Percentiles rank a stretch among this genome's conserved stretches.
Conservation (phyloP, 2,888 invertebrate genomes). For the Drosophila diplacantha region DNA sequence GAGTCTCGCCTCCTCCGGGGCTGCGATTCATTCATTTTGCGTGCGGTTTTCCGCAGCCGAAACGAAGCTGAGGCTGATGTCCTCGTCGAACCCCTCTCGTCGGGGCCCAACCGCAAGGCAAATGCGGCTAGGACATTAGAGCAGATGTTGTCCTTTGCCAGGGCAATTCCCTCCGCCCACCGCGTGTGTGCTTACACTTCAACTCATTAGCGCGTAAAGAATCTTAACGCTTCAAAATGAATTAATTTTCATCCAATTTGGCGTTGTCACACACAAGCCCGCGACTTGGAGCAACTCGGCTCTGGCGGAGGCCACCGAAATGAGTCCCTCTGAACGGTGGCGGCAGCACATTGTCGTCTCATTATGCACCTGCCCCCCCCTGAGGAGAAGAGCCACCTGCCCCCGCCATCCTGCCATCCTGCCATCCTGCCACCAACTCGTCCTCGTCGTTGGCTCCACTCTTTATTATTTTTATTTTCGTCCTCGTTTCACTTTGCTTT, state of each 20-base stretch:
- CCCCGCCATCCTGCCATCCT: neutral
- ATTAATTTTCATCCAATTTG: slow-evolving; percentile 71
- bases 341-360: slow-evolving; percentile 39
- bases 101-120: slow-evolving; percentile 18
- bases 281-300: slow-evolving; percentile 10
- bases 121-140: slow-evolving; percentile 34
- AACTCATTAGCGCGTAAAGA: slow-evolving; percentile 68
- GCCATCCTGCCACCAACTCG: no score
- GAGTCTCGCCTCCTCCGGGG: no score
- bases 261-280: slow-evolving; percentile 46
- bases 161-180: no score
- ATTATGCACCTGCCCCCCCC: slow-evolving; percentile 60
- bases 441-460: slow-evolving; percentile 18
- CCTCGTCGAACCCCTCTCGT: neutral
- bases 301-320: slow-evolving; percentile 13
- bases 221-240: slow-evolving; percentile 71
- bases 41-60: slow-evolving; percentile 25
- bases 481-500: slow-evolving; percentile 19
- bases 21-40: slow-evolving; percentile 28
- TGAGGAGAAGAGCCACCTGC: neutral
- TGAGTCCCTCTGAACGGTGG: slow-evolving; percentile 3
- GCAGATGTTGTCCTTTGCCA: slow-evolving; percentile 27
- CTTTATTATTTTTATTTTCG: slow-evolving; percentile 45
- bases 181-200: slow-evolving; percentile 50
- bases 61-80: slow-evolving; percentile 9